These are phyloP conservation scores for Drosophila sp. DNA, from an alignment of 1,140 invertebrate genomes.

Conservation along the genomic window DNA sequence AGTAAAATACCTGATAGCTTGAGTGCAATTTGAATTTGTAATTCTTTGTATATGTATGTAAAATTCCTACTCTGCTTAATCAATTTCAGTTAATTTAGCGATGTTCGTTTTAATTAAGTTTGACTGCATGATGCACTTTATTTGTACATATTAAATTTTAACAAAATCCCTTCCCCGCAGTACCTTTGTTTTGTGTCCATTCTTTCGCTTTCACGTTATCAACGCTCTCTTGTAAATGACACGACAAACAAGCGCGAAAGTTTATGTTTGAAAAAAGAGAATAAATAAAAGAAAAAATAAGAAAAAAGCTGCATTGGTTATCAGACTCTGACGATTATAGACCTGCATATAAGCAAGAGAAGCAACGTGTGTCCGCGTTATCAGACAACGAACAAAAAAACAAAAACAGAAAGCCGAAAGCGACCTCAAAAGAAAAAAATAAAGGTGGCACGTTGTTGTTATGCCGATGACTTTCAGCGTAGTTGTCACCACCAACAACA, in stretches of 20 bases:
- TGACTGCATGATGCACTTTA: constrained; percentile 4
- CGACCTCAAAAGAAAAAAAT: constrained; percentile 46
- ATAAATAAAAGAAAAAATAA: constrained; percentile 14
- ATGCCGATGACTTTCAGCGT: constrained; percentile 37
- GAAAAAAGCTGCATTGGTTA: constrained; percentile 33
- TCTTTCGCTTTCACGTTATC: constrained; percentile 27
- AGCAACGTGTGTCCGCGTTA: constrained; percentile 47
- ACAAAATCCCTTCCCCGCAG: constrained; percentile 17
- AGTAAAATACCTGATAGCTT: background rate
- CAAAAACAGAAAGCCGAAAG: constrained; percentile 25
- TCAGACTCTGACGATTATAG: constrained; percentile 35
- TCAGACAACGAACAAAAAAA: constrained; percentile 39
- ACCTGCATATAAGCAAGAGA: constrained; percentile 10
- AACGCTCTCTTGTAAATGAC: constrained; percentile 29
- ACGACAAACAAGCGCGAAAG: constrained; percentile 26
- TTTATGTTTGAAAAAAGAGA: constrained; percentile 23
- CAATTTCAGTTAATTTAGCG: background rate
- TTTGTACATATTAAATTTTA: constrained; percentile 21
- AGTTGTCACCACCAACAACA: constrained; percentile 21
- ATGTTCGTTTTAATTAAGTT: background rate
- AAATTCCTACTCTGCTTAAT: too few relatives aligned
- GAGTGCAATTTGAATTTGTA: background rate
- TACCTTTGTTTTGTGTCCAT: constrained; percentile 21
- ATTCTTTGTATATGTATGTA: background rate
- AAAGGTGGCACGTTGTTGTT: constrained; percentile 41